Base-by-base conservation (phyloP, 2,888 invertebrate genomes). In the Isoperla grammatica region DNA sequence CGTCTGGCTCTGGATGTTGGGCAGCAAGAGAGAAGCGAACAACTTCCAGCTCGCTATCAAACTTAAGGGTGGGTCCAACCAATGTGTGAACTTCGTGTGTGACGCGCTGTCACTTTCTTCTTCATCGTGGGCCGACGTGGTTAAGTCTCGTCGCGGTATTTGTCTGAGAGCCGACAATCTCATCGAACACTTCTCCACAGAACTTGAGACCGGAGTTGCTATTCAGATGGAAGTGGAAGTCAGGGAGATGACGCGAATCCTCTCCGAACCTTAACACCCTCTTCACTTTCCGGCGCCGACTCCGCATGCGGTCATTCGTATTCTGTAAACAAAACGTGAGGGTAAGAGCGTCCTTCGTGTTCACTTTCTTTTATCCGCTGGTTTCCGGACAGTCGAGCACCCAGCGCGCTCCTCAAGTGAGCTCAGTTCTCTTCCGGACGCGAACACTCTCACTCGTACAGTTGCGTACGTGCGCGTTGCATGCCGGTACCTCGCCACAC, bases 1-100 rank as follows among this genome's bases (percentile, higher is more conserved):
- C 13, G 35, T 63, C 29, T 63, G 62, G 62, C 39, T 60, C 13
- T 63, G 62, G 62, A 15, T 60, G 19, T 15, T 60, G 6, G 62
- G 60, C 0, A 40, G 48, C 19, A 19, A 40, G 46, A 11, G 23
- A 12, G 55, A 42, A 17, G 58, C 61, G n/a, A 35, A 40, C 12
- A 49, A 11, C 8, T 29, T 45, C 35, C 39, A 56, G 8, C 43
- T 61, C 20, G 11, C 13, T 1, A 17, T 61, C 6, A 59, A 39
- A 8, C 29, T 61, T 3, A 42, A 17, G 19, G 50, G 60, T 3
- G 40, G 53, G 20, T 42, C n/a, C 17, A 61, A 48, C 11, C 49
- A 48, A 8, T 12, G 40, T 29, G 13, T 29, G 29, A 29, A 19
- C 17, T 57, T 45, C 35, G n/a, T 17, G 12, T 13, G 42, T 15